A percentile compares a stretch with the other conserved stretches of the same genome.
Evolutionary conservation across 2,113 vertebrate species (phyloP).

Genomic region (Grantiella picta): DNA sequence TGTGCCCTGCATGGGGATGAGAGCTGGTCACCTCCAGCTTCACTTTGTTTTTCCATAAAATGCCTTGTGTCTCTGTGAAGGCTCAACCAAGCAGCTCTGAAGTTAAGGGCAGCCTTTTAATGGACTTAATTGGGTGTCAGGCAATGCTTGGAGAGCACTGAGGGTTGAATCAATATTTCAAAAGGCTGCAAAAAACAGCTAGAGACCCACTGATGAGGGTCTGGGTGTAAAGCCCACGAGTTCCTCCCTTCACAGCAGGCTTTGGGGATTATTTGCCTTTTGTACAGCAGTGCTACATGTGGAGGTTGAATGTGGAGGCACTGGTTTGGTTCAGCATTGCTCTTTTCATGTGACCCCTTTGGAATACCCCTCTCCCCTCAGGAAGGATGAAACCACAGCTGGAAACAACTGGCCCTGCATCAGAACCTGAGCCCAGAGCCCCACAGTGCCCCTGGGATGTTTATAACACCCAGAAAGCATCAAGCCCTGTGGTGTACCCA

Average conservation of each 20-base stretch:
- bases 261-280: neutral
- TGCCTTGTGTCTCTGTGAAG: neutral
- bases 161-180: neutral
- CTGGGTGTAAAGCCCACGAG: neutral
- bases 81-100: neutral
- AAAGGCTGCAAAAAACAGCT: neutral
- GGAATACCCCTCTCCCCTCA: neutral
- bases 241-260: neutral
- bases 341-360: neutral
- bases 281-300: rapidly evolving
- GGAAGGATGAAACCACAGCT: neutral
- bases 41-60: rapidly evolving
- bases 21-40: neutral
- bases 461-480: neutral
- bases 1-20: rapidly evolving
- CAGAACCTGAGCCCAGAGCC: neutral
- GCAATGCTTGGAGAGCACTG: neutral
- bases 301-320: neutral
- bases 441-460: rapidly evolving
- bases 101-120: neutral
- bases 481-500: rapidly evolving
- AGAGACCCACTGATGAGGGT: rapidly evolving
- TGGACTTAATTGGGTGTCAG: neutral
- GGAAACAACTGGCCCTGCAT: neutral
- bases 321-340: neutral